phyloP scores from a whole-genome alignment of 2,888 invertebrate species.

The Brachypterus glaber region DNA sequence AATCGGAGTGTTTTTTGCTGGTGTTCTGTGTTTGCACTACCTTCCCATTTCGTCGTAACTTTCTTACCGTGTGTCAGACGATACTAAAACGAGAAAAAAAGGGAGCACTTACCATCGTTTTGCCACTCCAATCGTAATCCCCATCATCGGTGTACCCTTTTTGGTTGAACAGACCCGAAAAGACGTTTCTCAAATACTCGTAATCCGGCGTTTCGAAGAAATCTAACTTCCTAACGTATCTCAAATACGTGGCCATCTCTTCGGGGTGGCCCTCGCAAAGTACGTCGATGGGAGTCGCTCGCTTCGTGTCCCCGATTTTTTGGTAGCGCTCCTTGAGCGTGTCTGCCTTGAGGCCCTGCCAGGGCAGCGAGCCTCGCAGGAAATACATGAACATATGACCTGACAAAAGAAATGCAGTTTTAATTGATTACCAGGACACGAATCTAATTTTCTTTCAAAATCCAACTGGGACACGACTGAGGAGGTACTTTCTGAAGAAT shows the following conservation, averaged over 20 bases:
- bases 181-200: slow-evolving; percentile 93
- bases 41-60: too few species aligned
- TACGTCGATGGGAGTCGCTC: slow-evolving; percentile 96
- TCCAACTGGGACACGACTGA: too few species aligned
- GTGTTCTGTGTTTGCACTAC: too few species aligned
- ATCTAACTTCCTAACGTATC: slow-evolving; percentile 93
- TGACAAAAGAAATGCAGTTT: too few species aligned
- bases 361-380: slow-evolving; percentile 96
- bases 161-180: slow-evolving; percentile 83
- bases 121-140: slow-evolving; percentile 94
- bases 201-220: slow-evolving; percentile 99
- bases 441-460: too few species aligned
- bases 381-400: slow-evolving; percentile 99
- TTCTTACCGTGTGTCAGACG: too few species aligned
- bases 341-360: slow-evolving; percentile 99
- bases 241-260: slow-evolving; percentile 95
- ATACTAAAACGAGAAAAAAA: too few species aligned
- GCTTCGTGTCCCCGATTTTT: slow-evolving; percentile 99
- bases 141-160: slow-evolving; percentile 82
- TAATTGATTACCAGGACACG: too few species aligned
- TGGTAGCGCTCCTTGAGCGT: slow-evolving; percentile 99
- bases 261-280: slow-evolving; percentile 83
- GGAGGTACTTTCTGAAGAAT: too few species aligned
- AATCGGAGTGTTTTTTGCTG: too few species aligned
- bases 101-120: slow-evolving; percentile 43